Conservation (phyloP, 2,113 vertebrate species). For the Urocitellus parryii region DNA sequence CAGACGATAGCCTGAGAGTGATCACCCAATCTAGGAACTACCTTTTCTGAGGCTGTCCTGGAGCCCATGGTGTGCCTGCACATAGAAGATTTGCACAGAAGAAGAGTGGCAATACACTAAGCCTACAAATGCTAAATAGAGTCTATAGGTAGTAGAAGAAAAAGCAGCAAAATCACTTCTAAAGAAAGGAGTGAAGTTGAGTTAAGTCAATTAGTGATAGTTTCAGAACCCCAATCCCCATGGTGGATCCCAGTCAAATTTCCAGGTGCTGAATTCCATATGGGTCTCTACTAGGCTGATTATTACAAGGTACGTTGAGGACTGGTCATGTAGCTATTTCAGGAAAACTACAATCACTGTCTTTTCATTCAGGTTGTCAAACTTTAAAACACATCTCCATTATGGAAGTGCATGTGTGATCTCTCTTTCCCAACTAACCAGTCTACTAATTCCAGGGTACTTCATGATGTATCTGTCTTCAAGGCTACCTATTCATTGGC, state of each 20-base stretch:
- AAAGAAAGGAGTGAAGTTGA: not conserved
- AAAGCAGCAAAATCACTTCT: not conserved
- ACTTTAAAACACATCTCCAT: slow-evolving; percentile 23
- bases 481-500: not conserved
- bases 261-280: not conserved
- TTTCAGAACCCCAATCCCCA: not conserved
- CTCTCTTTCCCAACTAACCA: not conserved
- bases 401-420: not conserved
- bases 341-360: not conserved
- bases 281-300: not conserved
- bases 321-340: not conserved
- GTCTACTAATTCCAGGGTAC: not conserved
- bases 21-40: not conserved
- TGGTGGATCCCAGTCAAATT: not conserved
- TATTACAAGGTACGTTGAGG: not conserved
- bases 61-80: not conserved
- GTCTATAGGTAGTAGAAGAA: not conserved
- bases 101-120: not conserved
- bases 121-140: not conserved
- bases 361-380: not conserved
- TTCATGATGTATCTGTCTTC: not conserved
- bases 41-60: not conserved
- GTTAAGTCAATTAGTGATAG: not conserved
- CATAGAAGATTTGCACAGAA: not conserved
- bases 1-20: not conserved